Evolutionary conservation across 2,888 invertebrate species (phyloP).

Genomic region (Atethmia centrago): DNA sequence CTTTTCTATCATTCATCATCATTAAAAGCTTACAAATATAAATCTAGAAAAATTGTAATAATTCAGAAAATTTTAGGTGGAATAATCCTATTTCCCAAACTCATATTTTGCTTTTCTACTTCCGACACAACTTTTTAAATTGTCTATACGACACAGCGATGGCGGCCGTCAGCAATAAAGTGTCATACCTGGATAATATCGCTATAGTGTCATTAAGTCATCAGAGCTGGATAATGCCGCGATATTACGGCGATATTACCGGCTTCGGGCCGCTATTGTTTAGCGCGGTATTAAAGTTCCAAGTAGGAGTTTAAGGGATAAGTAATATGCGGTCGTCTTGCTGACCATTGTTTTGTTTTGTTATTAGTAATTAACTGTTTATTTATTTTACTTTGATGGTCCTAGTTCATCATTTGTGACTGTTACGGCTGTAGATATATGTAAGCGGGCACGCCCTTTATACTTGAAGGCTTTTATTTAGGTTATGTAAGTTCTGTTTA

Average conservation of each 20-base stretch:
- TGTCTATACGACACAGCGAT: neutral
- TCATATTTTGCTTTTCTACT: neutral
- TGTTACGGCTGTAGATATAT: too few species aligned
- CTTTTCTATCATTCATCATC: too few species aligned
- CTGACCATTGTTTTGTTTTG: too few species aligned
- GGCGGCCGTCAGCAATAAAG: slow-evolving; percentile 16
- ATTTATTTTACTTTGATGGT: too few species aligned
- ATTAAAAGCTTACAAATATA: too few species aligned
- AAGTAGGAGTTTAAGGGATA: slow-evolving; percentile 6
- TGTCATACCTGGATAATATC: slow-evolving; percentile 18
- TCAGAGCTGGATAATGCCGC: slow-evolving; percentile 21
- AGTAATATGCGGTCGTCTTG: neutral
- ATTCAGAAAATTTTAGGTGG: neutral
- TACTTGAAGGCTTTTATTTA: too few species aligned
- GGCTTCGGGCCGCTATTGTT: slow-evolving; percentile 33
- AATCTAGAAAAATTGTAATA: neutral
- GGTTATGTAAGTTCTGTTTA: too few species aligned
- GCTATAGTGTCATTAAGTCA: slow-evolving; percentile 23
- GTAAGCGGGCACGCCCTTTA: too few species aligned
- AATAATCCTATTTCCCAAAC: neutral
- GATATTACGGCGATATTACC: slow-evolving; percentile 42
- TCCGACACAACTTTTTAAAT: neutral
- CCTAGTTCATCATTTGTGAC: too few species aligned
- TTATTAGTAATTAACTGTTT: too few species aligned
- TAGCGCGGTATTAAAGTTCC: slow-evolving; percentile 43